These are phyloP conservation scores for Onthophagus sagittarius DNA, from an alignment of 2,888 invertebrate genomes.

Conservation along the genomic window DNA sequence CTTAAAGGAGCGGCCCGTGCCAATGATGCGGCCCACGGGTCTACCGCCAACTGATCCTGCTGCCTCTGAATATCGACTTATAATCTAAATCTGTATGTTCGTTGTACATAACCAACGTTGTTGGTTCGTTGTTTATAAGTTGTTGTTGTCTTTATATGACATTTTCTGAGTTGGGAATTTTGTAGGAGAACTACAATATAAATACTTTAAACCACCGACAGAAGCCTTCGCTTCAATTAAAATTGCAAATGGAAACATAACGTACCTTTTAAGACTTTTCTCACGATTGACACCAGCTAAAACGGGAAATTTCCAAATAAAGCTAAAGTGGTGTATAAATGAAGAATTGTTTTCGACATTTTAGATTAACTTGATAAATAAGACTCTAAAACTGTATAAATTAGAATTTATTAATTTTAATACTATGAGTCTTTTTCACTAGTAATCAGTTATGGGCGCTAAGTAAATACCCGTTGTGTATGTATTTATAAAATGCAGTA, in stretches of 20 bases:
- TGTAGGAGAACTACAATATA: too few species aligned
- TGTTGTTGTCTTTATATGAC: neutral
- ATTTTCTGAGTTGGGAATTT: too few species aligned
- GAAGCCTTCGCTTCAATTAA: neutral
- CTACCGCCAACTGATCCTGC: constrained; percentile 32
- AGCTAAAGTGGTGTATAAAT: too few species aligned
- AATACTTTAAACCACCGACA: neutral
- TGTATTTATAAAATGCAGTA: too few species aligned
- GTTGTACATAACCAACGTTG: neutral
- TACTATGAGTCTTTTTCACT: too few species aligned
- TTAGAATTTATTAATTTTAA: too few species aligned
- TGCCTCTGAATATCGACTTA: constrained; percentile 15
- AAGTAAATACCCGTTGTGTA: too few species aligned
- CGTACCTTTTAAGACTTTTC: neutral
- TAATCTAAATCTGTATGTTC: constrained; percentile 1
- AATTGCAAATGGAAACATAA: neutral
- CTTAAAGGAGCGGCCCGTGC: constrained; percentile 45
- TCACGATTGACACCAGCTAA: neutral
- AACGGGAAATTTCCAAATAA: neutral
- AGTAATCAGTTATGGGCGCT: too few species aligned
- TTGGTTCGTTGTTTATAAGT: neutral
- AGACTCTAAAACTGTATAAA: too few species aligned
- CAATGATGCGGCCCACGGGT: constrained; percentile 41
- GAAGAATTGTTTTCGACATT: neutral
- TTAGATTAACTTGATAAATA: neutral